Evolutionary conservation across 2,888 invertebrate genomes (phyloP).

Genomic region (Shargacucullia verbasci): DNA sequence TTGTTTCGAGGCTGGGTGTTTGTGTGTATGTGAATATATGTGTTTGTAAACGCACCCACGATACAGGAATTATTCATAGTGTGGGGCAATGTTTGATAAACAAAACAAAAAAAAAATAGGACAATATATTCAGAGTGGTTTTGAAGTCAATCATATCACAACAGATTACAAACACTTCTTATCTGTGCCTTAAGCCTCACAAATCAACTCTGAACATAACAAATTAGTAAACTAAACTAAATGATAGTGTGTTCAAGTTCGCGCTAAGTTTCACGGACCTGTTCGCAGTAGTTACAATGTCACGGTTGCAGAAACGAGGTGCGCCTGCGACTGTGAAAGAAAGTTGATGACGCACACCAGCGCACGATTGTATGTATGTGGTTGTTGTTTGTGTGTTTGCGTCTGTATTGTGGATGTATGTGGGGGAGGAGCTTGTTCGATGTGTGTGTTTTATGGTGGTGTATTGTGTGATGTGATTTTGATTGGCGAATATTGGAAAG

Average conservation of each 20-base stretch:
- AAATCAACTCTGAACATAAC: no score
- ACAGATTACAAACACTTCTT: no score
- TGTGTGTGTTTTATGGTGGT: conserved; percentile 8
- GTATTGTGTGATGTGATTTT: conserved; percentile 1
- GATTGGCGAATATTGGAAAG: no score
- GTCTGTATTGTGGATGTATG: neutral
- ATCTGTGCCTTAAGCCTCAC: no score
- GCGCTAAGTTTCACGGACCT: conserved; percentile 56
- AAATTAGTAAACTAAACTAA: conserved; percentile 10
- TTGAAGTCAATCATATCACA: no score
- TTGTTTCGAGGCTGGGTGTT: no score
- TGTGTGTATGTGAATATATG: no score
- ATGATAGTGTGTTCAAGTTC: conserved; percentile 42
- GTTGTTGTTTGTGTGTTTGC: conserved; percentile 15
- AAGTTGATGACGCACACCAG: conserved; percentile 61
- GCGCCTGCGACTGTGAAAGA: conserved; percentile 63
- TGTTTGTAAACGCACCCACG: no score
- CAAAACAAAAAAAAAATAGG: no score
- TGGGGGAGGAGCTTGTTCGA: conserved; percentile 27
- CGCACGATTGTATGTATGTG: conserved; percentile 14
- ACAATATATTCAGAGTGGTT: no score
- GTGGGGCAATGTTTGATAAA: no score
- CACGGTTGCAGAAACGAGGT: conserved; percentile 58
- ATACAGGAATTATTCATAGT: no score
- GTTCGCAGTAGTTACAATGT: conserved; percentile 57